Percentiles rank a stretch among this genome's conserved stretches.
phyloP scores from a whole-genome alignment of 2,797 vertebrate genomes.

The Manis pentadactyla region DNA sequence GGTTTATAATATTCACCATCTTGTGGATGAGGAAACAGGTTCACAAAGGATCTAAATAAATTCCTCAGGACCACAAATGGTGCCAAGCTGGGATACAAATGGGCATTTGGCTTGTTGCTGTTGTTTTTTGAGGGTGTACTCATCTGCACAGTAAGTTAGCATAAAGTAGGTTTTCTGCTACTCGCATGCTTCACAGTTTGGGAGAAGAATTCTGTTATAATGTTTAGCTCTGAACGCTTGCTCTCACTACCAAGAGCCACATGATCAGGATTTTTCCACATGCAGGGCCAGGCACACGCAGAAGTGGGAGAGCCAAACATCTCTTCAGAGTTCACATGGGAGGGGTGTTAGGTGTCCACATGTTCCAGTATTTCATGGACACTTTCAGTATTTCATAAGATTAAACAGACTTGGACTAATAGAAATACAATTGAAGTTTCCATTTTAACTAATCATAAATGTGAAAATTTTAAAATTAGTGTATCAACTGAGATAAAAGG shows the following conservation, averaged over 20 bases:
- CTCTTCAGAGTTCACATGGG: background rate
- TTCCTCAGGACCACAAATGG: background rate
- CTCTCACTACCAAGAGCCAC: background rate
- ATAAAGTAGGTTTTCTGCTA: background rate
- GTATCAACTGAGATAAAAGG: background rate
- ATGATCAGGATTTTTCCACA: background rate
- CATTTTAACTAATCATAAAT: background rate
- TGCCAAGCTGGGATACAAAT: background rate
- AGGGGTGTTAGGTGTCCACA: background rate
- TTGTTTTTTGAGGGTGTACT: background rate
- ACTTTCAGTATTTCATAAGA: background rate
- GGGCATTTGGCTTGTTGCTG: background rate
- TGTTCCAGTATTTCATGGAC: background rate
- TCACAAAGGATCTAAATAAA: background rate
- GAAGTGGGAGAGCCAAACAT: background rate
- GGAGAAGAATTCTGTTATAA: background rate
- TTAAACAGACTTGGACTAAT: background rate
- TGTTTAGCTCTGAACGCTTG: background rate
- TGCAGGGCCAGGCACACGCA: accelerated
- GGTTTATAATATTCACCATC: background rate
- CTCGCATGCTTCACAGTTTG: background rate
- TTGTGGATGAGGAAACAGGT: background rate
- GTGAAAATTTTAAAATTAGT: background rate
- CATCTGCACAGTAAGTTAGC: background rate
- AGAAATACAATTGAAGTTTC: background rate